Evolutionary conservation across 1,140 invertebrate species (phyloP).

Genomic region (Cylas formicarius): DNA sequence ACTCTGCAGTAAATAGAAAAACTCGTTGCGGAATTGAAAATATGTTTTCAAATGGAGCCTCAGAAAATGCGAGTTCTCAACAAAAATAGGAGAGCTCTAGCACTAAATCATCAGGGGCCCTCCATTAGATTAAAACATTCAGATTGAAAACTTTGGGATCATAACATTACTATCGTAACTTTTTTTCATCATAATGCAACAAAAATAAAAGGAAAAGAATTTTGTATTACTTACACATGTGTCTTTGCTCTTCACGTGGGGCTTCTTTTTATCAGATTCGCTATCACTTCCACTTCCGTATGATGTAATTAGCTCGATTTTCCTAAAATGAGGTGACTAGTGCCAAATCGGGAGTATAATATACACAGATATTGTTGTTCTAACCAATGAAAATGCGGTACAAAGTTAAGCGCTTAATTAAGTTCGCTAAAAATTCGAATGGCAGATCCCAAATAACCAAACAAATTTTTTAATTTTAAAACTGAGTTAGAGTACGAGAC

Average conservation of each 20-base stretch:
- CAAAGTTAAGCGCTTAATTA: no score
- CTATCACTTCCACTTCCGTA: slow-evolving; percentile 47
- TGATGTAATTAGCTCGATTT: slow-evolving; percentile 55
- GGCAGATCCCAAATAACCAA: no score
- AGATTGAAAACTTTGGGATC: slow-evolving; percentile 43
- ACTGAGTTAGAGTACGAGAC: no score
- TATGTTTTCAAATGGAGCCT: slow-evolving; percentile 12
- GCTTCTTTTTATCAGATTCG: slow-evolving; percentile 35
- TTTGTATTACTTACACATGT: slow-evolving; percentile 9
- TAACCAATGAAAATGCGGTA: no score
- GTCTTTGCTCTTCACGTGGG: slow-evolving; percentile 6
- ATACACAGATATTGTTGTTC: no score
- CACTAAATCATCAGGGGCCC: slow-evolving; percentile 38
- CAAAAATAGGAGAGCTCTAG: slow-evolving; percentile 37
- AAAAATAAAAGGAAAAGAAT: slow-evolving; percentile 10
- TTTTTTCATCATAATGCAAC: slow-evolving; percentile 16
- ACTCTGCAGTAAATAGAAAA: no score
- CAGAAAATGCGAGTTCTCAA: slow-evolving; percentile 39
- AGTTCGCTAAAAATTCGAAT: no score
- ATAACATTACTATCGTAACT: slow-evolving; percentile 12
- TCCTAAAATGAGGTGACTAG: no score
- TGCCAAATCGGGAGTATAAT: no score
- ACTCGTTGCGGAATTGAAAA: background rate
- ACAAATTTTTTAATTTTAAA: no score
- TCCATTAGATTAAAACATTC: slow-evolving; percentile 24